A percentile compares a stretch with the other conserved stretches of the same genome.
Conservation (phyloP, 2,113 vertebrate genomes). For the Chrysemys picta region DNA sequence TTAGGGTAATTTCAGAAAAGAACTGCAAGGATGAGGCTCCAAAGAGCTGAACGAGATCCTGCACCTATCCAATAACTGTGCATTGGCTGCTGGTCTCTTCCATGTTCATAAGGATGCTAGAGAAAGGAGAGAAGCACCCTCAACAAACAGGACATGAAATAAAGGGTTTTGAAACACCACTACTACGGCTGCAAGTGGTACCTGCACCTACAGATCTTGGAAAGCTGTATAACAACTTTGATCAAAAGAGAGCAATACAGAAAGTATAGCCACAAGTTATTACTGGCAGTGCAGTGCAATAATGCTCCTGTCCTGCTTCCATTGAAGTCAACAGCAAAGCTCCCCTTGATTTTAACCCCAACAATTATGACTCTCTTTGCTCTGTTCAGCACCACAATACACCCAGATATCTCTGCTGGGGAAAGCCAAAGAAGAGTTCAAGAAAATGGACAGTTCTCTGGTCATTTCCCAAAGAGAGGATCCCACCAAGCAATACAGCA, state of each 20-base stretch:
- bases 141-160: rapidly evolving
- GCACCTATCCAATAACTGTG: not conserved
- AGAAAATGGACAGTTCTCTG: not conserved
- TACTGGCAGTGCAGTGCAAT: not conserved
- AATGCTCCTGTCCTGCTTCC: not conserved
- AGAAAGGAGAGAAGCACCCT: not conserved
- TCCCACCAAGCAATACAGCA: not conserved
- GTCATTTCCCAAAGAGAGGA: not conserved
- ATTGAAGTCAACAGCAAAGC: not conserved
- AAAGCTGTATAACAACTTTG: rapidly evolving
- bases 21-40: not conserved
- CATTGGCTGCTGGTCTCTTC: too few species aligned
- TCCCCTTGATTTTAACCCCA: not conserved
- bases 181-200: rapidly evolving
- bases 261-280: not conserved
- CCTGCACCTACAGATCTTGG: not conserved
- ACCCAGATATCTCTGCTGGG: not conserved
- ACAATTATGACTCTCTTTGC: not conserved
- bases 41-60: not conserved
- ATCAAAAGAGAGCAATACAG: not conserved
- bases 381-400: not conserved
- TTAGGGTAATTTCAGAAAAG: not conserved
- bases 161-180: not conserved
- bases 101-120: not conserved
- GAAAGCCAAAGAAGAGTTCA: not conserved